Base-by-base conservation (phyloP, 2,113 vertebrate species). In the human (Homo sapiens) region DNA sequence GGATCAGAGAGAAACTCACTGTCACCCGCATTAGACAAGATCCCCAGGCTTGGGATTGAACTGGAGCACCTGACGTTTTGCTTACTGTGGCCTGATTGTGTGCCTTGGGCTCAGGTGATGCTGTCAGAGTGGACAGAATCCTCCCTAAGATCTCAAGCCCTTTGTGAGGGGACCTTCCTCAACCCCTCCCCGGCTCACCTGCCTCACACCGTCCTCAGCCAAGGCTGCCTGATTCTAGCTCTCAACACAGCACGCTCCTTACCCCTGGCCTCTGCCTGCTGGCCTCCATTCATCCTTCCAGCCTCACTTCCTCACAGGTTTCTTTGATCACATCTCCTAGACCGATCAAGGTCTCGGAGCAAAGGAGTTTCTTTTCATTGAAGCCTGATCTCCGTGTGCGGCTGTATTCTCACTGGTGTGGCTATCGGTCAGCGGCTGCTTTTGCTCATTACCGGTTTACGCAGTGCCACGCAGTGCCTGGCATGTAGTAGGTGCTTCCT, bases 401-500 rank as follows among this genome's bases (percentile, higher is more conserved):
- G 12, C 5, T 38, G 35, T 18, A 4, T 55, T n/a, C 66, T 61
- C n/a, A 9, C 6, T 2, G 50, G 68, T 52, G 35, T 35, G 68
- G 18, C 27, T 40, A 16, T 6, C 7, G 45, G 25, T 30, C 59
- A 30, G 27, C 8, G 23, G 61, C 45, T 45, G 57, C 79, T 27
- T 30, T 80, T 50, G 82, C 50, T 43, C 22, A 6, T 10, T 38
- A 0, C 4, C 5, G 25, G 38, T 66, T 80, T 79, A 59, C 72
- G 50, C 50, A 14, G 50, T 9, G 40, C 73, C 72, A 52, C 12
- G n/a, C 79, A 10, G 8, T 61, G 7, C 66, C n/a, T 16, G 30
- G 8, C 23, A 1, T 35, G 7, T 4, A 55, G 27, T 8, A 14
- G 55, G 38, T 0, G 0, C 40, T 59, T 76, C 5, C 0, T 38